phyloP scores from a whole-genome alignment of 2,797 vertebrate species.

The Enteromius paludinosus region DNA sequence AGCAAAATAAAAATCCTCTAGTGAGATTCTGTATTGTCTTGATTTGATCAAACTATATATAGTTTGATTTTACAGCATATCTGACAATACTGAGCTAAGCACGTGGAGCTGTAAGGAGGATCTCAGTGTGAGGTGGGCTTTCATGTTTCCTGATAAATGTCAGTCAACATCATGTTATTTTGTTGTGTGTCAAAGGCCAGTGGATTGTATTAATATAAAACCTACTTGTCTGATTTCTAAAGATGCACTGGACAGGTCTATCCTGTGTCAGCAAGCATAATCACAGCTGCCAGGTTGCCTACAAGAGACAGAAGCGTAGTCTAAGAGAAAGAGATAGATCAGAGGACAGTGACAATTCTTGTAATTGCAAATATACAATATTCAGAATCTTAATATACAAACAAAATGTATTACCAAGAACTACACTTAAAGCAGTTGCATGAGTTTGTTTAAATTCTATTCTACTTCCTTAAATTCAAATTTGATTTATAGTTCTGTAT shows the following conservation, averaged over 20 bases:
- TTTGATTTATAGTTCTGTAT: not conserved
- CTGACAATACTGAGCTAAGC: not conserved
- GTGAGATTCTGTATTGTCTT: not conserved
- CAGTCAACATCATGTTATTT: slow-evolving; percentile 17
- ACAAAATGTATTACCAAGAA: not conserved
- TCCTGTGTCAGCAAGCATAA: slow-evolving; percentile 65
- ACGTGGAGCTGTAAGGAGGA: not conserved
- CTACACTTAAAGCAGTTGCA: not conserved
- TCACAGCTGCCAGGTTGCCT: slow-evolving; percentile 81
- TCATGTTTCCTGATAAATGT: slow-evolving; percentile 17
- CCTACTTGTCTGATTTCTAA: slow-evolving; percentile 50
- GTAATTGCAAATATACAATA: not conserved
- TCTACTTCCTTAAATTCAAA: not conserved
- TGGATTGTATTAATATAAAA: slow-evolving; percentile 69
- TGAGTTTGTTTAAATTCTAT: too few relatives aligned
- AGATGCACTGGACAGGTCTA: slow-evolving; percentile 33
- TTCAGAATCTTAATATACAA: not conserved
- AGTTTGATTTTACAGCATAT: not conserved
- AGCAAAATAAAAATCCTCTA: not conserved
- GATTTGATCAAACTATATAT: not conserved
- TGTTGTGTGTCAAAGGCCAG: slow-evolving; percentile 34
- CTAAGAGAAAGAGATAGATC: not conserved
- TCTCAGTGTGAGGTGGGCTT: not conserved
- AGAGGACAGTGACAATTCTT: not conserved
- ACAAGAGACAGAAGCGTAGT: slow-evolving; percentile 75